These are phyloP conservation scores for Fregata magnificens DNA, from an alignment of 2,113 vertebrate genomes.

Conservation along the genomic window DNA sequence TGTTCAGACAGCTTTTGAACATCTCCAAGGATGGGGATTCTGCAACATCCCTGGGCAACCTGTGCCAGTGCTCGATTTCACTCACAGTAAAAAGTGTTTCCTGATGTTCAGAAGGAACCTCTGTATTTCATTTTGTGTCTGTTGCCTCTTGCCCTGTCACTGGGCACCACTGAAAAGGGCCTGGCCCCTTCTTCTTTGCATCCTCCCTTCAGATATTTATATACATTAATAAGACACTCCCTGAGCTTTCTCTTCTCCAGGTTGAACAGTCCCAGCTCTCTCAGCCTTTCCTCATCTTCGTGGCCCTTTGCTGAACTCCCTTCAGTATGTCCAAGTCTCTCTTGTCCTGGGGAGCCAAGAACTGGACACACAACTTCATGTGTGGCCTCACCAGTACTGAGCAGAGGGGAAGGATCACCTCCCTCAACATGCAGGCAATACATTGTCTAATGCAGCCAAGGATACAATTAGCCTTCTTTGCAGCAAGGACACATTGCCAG, in stretches of 20 bases:
- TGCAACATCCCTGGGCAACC: neutral
- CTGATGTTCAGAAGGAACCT: neutral
- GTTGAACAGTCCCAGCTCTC: neutral
- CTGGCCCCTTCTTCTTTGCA: neutral
- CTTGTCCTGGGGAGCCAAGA: neutral
- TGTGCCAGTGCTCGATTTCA: fast-evolving
- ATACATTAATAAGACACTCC: neutral
- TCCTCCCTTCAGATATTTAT: neutral
- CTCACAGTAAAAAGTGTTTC: neutral
- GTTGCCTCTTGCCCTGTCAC: neutral
- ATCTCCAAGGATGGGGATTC: neutral
- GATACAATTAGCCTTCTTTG: neutral
- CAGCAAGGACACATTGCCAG: neutral
- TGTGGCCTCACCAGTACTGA: neutral
- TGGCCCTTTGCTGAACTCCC: neutral
- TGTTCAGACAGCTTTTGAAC: neutral
- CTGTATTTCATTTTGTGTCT: neutral
- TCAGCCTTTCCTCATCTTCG: neutral
- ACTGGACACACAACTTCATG: neutral
- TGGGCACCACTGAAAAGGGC: neutral
- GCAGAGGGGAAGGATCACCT: neutral
- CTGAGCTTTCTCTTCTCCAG: neutral
- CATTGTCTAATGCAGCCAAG: neutral
- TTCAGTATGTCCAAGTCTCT: neutral
- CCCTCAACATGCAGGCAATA: fast-evolving